These are phyloP conservation scores for Cyanoderma ruficeps DNA, from an alignment of 2,113 vertebrate species.

Conservation along the genomic window DNA sequence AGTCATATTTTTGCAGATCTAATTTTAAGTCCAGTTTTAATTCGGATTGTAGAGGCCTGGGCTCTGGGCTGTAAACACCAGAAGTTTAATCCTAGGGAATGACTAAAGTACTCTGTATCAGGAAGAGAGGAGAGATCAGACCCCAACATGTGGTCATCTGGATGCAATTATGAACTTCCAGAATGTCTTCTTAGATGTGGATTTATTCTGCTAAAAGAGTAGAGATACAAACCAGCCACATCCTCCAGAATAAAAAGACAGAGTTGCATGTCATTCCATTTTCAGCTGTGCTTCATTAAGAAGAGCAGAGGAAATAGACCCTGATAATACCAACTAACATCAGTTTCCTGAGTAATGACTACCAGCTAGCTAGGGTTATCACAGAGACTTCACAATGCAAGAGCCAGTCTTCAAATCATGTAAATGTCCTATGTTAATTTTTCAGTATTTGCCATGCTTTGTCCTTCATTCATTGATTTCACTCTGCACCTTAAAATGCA, in stretches of 20 bases:
- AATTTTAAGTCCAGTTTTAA: background rate
- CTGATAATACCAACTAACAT: background rate
- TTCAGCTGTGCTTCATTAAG: constrained; percentile 14
- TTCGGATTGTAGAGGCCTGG: background rate
- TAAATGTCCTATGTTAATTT: background rate
- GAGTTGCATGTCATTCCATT: background rate
- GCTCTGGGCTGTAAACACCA: background rate
- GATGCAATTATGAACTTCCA: background rate
- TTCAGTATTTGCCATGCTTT: background rate
- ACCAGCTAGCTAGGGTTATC: background rate
- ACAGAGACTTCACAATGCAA: background rate
- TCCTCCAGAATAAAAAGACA: background rate
- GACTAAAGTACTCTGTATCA: background rate
- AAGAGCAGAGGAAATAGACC: background rate
- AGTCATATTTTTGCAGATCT: background rate
- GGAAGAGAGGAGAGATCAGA: background rate
- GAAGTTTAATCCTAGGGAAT: background rate
- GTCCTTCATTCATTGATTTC: background rate
- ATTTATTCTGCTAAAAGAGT: constrained; percentile 6
- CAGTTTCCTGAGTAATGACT: background rate
- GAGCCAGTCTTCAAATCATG: background rate
- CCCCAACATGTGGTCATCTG: background rate
- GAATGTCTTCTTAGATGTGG: constrained; percentile 38
- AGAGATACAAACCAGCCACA: constrained; percentile 40
- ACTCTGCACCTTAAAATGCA: background rate